Evolutionary conservation across 1,140 invertebrate species (phyloP), one percentile per base, ranked within the genome.

Genomic region (Diabrotica virgifera): DNA sequence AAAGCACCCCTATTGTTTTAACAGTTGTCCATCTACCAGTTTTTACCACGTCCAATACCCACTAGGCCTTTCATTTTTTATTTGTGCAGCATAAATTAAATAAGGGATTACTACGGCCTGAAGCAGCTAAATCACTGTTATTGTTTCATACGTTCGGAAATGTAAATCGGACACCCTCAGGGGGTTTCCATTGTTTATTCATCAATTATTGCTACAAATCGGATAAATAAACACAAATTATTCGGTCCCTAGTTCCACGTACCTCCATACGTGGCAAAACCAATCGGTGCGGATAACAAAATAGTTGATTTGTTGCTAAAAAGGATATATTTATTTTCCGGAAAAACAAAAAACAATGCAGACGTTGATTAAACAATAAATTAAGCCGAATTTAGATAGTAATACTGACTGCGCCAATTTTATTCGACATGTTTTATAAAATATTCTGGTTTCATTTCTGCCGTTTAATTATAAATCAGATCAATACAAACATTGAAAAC

Each of bases 161-260:
- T 59, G 61, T 62, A 67, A 67, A 62, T 54, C 53, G 24, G 12
- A 7, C 35, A 56, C 60, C 54, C 46, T 24, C 10, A 6, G 61
- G 65, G 59, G 50, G 36, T 67, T 67, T 67, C 46, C 65, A 63
- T 67, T 67, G 65, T 67, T 67, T 67, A 67, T 63, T 36, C 65
- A 46, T 51, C 62, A 63, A 67, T 67, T 67, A 63, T 62, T 58
- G 24, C 59, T 24, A 40, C 64, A 66, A 66, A 66, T 66, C 64
- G 59, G 54, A 62, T 54, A 52, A 62, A 62, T 59, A 58, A 12
- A 54, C 12, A 12, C 52, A 54, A 54, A 54, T 54, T 24, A 24
- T 24, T 54, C n/a, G 24, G 8, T 12, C 24, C n/a, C n/a, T 8
- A 13, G 52, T 11, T 10, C 12, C 12, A 10, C 9, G 12, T 10